A percentile compares a stretch with the other conserved stretches of the same genome.
Conservation (phyloP, 2,888 invertebrate species). For the Megalurothrips usitatus region DNA sequence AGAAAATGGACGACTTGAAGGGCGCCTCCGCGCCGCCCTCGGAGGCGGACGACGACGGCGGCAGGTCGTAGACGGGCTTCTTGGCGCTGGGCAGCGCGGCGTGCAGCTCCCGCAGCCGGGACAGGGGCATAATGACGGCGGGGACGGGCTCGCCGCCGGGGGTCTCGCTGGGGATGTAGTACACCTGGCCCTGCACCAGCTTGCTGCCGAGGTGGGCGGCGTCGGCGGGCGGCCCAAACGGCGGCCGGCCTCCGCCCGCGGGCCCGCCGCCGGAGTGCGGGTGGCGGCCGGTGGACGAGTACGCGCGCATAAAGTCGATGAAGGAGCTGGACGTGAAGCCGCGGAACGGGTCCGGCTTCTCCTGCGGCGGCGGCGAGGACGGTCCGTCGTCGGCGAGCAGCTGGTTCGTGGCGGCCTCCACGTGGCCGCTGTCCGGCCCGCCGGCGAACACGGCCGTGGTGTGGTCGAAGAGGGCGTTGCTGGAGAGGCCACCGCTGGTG, state of each 20-base stretch:
- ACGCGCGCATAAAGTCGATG: slow-evolving; percentile 8
- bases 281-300: neutral
- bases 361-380: neutral
- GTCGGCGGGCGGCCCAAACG: neutral
- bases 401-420: neutral
- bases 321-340: slow-evolving; percentile 20
- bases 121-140: slow-evolving; percentile 17
- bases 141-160: slow-evolving; percentile 15
- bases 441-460: neutral
- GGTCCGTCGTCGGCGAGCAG: neutral
- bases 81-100: slow-evolving; percentile 13
- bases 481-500: no score
- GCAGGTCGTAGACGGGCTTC: slow-evolving; percentile 14
- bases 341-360: slow-evolving; percentile 7
- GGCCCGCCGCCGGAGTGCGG: neutral
- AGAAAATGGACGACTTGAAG: neutral
- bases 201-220: neutral
- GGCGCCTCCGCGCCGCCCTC: neutral
- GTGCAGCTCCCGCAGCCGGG: neutral
- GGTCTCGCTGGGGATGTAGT: slow-evolving; percentile 7
- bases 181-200: slow-evolving; percentile 17
- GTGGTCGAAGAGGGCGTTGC: neutral
- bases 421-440: neutral
- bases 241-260: neutral
- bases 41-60: neutral